Percentiles rank a stretch among this genome's conserved stretches.
Evolutionary conservation across 2,888 invertebrate genomes (phyloP).

Genomic region (Trachelus troglodyta): DNA sequence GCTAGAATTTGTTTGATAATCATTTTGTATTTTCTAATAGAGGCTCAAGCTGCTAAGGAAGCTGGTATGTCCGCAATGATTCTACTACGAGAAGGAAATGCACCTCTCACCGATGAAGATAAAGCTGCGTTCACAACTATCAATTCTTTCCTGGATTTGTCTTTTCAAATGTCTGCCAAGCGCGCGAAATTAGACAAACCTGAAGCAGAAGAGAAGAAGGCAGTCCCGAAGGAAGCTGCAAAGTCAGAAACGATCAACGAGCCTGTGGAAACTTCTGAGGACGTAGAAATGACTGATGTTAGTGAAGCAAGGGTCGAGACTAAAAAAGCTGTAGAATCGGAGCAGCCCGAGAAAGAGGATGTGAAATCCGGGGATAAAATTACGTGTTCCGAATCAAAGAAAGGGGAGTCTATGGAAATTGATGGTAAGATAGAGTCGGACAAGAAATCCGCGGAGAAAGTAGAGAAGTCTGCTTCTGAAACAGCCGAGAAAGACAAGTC

Average conservation of each 20-base stretch:
- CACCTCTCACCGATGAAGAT: constrained; percentile 73
- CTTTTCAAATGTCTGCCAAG: constrained; percentile 56
- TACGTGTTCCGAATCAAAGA: constrained; percentile 28
- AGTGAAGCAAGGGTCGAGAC: constrained; percentile 34
- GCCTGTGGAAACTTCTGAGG: constrained; percentile 58
- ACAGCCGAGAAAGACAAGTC: constrained; percentile 25
- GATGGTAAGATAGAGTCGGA: constrained; percentile 23
- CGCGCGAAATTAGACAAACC: constrained; percentile 55
- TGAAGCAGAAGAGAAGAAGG: constrained; percentile 25
- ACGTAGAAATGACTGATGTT: constrained; percentile 41
- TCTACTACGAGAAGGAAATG: constrained; percentile 84
- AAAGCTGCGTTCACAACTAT: constrained; percentile 70
- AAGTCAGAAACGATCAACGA: constrained; percentile 33
- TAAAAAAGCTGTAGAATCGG: constrained; percentile 15
- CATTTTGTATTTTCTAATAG: constrained; percentile 67
- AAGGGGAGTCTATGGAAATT: constrained; percentile 18
- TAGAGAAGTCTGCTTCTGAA: constrained; percentile 19
- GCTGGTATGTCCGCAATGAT: constrained; percentile 79
- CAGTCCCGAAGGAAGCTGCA: constrained; percentile 19
- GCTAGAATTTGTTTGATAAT: neutral
- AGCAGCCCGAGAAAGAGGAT: constrained; percentile 32
- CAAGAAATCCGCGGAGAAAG: constrained; percentile 22
- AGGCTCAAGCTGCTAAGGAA: constrained; percentile 83
- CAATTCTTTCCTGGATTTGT: constrained; percentile 73
- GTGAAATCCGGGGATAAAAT: constrained; percentile 50